Evolutionary conservation across 2,888 invertebrate species (phyloP).

Genomic region (Drosophila algonquin): DNA sequence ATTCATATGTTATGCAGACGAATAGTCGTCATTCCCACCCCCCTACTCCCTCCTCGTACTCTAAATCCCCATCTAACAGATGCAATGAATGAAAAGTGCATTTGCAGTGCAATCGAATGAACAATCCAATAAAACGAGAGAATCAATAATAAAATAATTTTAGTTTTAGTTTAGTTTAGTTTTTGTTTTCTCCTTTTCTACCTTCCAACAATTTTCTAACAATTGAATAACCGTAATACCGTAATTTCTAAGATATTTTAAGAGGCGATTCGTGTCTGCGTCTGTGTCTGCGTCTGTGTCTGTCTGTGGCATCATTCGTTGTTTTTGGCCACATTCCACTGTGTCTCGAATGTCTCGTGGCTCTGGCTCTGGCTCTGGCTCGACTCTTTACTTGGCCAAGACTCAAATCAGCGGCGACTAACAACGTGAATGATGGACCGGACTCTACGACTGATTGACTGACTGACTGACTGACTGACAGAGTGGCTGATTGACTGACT

Average conservation of each 20-base stretch:
- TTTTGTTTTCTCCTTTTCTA: background rate
- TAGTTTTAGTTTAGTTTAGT: background rate
- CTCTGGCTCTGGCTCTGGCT: constrained; percentile 10
- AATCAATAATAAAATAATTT: constrained; percentile 47
- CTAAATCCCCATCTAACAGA: background rate
- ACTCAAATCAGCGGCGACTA: constrained; percentile 5
- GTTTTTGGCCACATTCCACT: constrained; percentile 26
- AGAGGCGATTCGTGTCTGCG: constrained; percentile 40
- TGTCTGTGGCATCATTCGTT: constrained; percentile 1
- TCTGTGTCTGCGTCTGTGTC: background rate
- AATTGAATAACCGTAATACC: constrained; percentile 41
- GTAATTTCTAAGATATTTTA: constrained; percentile 47
- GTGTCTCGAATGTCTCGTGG: constrained; percentile 16
- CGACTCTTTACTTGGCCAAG: constrained; percentile 34
- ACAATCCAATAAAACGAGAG: constrained; percentile 17
- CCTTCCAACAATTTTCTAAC: background rate
- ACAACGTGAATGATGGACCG: background rate
- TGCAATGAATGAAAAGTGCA: constrained; percentile 35
- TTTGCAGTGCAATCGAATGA: background rate
- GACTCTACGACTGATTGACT: constrained; percentile 13
- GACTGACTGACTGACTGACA: constrained; percentile 18
- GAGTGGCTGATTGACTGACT: constrained; percentile 25
- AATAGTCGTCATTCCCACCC: too few relatives aligned
- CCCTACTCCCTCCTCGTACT: background rate
- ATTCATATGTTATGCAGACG: background rate